These are phyloP conservation scores for Eolophus roseicapilla DNA, from an alignment of 2,113 vertebrate species.

Conservation along the genomic window DNA sequence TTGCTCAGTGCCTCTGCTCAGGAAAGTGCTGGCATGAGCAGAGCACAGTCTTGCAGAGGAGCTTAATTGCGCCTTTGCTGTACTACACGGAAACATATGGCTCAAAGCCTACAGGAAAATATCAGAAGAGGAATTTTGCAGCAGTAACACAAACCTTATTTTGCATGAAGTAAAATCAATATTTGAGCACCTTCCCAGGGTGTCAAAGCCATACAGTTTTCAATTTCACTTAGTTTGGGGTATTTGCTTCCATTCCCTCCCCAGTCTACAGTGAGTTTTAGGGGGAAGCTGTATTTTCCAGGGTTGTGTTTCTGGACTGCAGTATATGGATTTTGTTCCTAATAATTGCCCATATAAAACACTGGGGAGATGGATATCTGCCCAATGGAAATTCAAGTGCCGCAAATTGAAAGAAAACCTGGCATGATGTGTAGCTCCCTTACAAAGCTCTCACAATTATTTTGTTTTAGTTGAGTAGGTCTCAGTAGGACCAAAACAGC, in stretches of 20 bases:
- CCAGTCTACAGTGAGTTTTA: background rate
- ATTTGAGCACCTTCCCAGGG: background rate
- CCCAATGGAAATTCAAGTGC: background rate
- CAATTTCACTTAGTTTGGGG: background rate
- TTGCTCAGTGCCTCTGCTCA: background rate
- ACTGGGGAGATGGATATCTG: background rate
- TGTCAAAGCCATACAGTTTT: background rate
- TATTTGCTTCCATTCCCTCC: background rate
- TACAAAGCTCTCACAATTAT: background rate
- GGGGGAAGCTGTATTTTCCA: background rate
- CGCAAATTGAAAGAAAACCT: background rate
- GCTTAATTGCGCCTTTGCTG: constrained; percentile 41
- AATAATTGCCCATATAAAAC: background rate
- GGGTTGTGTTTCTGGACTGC: background rate
- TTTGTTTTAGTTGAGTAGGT: background rate
- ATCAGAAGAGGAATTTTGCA: background rate
- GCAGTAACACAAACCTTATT: background rate
- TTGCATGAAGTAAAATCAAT: constrained; percentile 1
- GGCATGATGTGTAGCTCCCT: background rate
- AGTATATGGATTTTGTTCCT: background rate
- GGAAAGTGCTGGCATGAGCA: background rate
- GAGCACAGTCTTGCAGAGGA: background rate
- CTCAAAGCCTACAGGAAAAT: constrained; percentile 51
- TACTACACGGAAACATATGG: constrained; percentile 41
- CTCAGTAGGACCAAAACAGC: background rate